Evolutionary conservation across 2,888 invertebrate species (phyloP).

Genomic region (Ophion costatus): DNA sequence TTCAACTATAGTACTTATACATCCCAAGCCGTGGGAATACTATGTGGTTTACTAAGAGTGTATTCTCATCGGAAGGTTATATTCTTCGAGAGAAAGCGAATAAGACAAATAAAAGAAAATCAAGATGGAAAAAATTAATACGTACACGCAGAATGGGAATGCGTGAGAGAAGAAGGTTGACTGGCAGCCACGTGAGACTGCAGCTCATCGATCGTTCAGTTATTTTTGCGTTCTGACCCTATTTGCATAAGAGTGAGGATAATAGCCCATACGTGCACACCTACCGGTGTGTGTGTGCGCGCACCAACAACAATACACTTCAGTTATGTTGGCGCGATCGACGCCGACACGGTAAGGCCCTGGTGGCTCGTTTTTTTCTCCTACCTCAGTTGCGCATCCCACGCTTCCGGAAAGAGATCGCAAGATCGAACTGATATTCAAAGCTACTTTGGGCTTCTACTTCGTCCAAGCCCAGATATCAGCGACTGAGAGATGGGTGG

Average conservation of each 20-base stretch:
- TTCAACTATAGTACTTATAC: too few species aligned
- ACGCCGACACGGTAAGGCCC: constrained; percentile 24
- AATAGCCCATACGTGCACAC: constrained; percentile 44
- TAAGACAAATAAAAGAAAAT: neutral
- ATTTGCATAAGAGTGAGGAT: constrained; percentile 71
- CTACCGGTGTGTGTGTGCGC: constrained; percentile 14
- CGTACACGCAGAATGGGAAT: constrained; percentile 36
- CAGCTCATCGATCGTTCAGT: constrained; percentile 67
- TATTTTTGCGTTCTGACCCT: constrained; percentile 67
- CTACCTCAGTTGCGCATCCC: neutral
- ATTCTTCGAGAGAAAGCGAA: neutral
- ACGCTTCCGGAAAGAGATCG: neutral
- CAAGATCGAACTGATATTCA: constrained; percentile 2
- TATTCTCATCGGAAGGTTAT: too few species aligned
- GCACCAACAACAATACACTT: constrained; percentile 22
- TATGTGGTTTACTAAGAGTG: too few species aligned
- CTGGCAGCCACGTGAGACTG: constrained; percentile 23
- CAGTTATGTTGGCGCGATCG: constrained; percentile 24
- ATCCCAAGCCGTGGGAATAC: too few species aligned
- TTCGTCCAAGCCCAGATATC: constrained; percentile 18
- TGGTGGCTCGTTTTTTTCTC: constrained; percentile 16
- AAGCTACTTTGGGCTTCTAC: constrained; percentile 36
- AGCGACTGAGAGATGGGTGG: neutral
- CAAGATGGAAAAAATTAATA: constrained; percentile 7
- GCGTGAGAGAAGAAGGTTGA: constrained; percentile 62